These are phyloP conservation scores for Achlya flavicornis DNA, from an alignment of 2,888 invertebrate genomes.

Conservation along the genomic window DNA sequence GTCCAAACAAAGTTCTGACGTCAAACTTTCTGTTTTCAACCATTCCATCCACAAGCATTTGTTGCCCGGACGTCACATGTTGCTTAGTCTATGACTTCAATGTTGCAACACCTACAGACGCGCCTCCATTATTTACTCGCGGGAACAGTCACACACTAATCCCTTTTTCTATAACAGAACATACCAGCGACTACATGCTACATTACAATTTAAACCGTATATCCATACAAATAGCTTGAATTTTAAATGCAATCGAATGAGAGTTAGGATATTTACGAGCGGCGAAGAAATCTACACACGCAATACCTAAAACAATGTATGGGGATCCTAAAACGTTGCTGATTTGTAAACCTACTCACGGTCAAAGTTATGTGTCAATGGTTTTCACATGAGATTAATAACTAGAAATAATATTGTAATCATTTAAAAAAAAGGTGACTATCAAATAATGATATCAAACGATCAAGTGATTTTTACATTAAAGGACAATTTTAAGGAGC, in stretches of 20 bases:
- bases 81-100: conserved; percentile 1
- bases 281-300: neutral
- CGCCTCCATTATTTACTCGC: conserved; percentile 7
- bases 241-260: neutral
- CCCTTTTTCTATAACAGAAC: neutral
- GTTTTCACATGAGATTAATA: neutral
- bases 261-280: neutral
- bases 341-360: neutral
- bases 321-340: conserved; percentile 3
- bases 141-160: conserved; percentile 10
- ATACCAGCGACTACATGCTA: neutral
- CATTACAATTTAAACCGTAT: neutral
- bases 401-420: too few relatives aligned
- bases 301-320: conserved; percentile 7
- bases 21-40: too few relatives aligned
- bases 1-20: too few relatives aligned
- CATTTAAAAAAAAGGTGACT: too few relatives aligned
- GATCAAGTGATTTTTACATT: too few relatives aligned
- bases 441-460: too few relatives aligned
- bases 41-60: too few relatives aligned
- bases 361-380: neutral
- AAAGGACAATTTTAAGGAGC: too few relatives aligned
- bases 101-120: conserved; percentile 2
- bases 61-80: too few relatives aligned
- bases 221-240: neutral